Evolutionary conservation across 2,888 invertebrate genomes (phyloP).

Genomic region (Rotaria magnacalcarata): DNA sequence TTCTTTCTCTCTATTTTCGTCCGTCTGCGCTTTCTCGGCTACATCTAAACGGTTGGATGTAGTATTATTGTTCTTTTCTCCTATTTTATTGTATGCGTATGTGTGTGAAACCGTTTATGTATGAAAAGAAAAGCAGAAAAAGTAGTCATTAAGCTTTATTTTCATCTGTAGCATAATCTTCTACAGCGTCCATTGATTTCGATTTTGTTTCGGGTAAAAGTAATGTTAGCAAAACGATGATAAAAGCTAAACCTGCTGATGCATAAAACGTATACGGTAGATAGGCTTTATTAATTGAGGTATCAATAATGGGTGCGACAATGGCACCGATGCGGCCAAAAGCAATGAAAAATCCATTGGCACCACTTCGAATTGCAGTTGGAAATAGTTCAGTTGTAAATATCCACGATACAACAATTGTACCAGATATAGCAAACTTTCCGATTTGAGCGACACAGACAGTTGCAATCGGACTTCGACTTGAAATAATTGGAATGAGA

Average conservation of each 20-base stretch:
- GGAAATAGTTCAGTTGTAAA: not conserved
- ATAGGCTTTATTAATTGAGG: not conserved
- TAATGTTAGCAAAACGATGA: not conserved
- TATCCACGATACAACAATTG: not conserved
- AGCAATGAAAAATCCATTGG: slow-evolving; percentile 2
- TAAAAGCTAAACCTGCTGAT: not conserved
- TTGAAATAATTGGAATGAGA: not conserved
- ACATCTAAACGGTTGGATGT: too few relatives aligned
- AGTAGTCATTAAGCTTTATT: not conserved
- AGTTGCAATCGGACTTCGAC: not conserved
- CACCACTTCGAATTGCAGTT: not conserved
- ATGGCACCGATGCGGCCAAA: slow-evolving; percentile 16
- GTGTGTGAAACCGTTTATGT: not conserved
- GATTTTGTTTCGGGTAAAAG: not conserved
- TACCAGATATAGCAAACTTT: not conserved
- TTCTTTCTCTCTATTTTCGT: not conserved
- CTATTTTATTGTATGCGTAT: too few relatives aligned
- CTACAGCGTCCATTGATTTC: not conserved
- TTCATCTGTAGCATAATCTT: not conserved
- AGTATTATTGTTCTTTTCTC: too few relatives aligned
- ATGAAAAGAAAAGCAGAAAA: not conserved
- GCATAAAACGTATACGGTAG: not conserved
- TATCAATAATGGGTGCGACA: not conserved
- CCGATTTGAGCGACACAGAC: not conserved
- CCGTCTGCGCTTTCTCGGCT: too few relatives aligned